These are phyloP conservation scores for Pseudomyrmex cubaensis DNA, from an alignment of 1,140 invertebrate genomes.

Conservation along the genomic window DNA sequence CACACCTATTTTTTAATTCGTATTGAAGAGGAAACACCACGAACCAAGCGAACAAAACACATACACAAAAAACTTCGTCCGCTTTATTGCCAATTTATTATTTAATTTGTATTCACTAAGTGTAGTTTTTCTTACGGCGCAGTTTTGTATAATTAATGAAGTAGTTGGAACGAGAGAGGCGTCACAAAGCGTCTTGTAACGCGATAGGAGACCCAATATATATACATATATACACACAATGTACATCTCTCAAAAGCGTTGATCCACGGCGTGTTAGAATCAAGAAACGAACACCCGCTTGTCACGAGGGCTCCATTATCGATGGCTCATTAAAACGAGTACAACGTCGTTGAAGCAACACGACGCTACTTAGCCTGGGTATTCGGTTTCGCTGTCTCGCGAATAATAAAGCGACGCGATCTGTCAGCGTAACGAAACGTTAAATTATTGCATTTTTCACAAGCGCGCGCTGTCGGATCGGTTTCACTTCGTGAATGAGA, in stretches of 20 bases:
- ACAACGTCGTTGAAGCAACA: constrained; percentile 28
- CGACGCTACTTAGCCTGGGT: constrained; percentile 16
- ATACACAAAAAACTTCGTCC: too few relatives aligned
- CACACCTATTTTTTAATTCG: too few relatives aligned
- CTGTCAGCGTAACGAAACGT: constrained; percentile 5
- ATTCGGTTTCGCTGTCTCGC: constrained; percentile 46
- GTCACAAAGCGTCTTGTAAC: constrained; percentile 21
- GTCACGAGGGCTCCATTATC: constrained; percentile 19
- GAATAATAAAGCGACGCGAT: constrained; percentile 33
- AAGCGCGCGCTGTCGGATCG: not conserved
- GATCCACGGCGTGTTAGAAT: constrained; percentile 26
- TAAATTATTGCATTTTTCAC: not conserved
- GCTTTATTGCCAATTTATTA: too few relatives aligned
- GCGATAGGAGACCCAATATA: not conserved
- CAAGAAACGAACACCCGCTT: constrained; percentile 22
- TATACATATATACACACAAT: too few relatives aligned
- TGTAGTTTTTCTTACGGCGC: not conserved
- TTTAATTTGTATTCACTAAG: too few relatives aligned
- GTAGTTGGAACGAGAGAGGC: not conserved
- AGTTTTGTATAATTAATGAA: constrained; percentile 16
- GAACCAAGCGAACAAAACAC: too few relatives aligned
- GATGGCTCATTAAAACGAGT: constrained; percentile 42
- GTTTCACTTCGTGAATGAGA: not conserved
- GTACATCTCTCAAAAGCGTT: constrained; percentile 25
- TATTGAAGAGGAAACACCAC: too few relatives aligned